Base-by-base conservation (phyloP, 2,888 invertebrate species). In the Drosophila subsilvestris region DNA sequence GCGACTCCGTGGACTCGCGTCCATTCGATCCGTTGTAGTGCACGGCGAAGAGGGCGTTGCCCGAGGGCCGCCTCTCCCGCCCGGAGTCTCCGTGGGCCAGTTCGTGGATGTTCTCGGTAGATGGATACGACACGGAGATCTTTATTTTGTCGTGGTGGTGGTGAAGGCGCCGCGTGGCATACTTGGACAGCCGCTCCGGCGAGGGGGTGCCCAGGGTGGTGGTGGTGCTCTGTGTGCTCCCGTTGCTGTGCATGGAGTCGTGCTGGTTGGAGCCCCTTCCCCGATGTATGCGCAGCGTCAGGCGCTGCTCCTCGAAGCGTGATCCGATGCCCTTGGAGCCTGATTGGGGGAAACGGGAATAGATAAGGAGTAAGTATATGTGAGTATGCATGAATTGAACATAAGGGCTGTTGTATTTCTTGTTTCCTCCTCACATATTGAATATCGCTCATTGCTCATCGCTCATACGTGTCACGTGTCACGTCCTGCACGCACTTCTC, bases 221-320 rank as follows among this genome's bases (percentile, higher is more conserved):
- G 68, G 94, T 95, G 12, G 94, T 95, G 57, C 94, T 95, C 87
- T 95, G 95, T 68, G 94, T 94, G 74, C 95, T 95, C 25, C 95
- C 95, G 61, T 94, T 95, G 56, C 95, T 95, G 48, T 94, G 93
- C 12, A 94, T 95, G 7, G 91, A 91, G 4, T 94, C 95, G 5
- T 94, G 95, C 29, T 94, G 95, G 79, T 95, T 94, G 3, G 95
- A 95, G 0, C 96, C 95, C 1, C 96, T 93, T 0, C 98, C 98
- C 0, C 98, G 94, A 92, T 98, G 98, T 81, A 98, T 98, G 78
- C 98, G 94, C 70, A 98, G 92, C 0, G 98, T 98, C 43, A 98
- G 93, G n/a, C 97, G 95, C 91, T 97, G 97, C 91, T 97, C 97
- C 83, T 97, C 97, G 90, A 97, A 97, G 27, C 97, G 95, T 86